phyloP scores from a whole-genome alignment of 2,888 invertebrate genomes.

The Chydorus sphaericus region DNA sequence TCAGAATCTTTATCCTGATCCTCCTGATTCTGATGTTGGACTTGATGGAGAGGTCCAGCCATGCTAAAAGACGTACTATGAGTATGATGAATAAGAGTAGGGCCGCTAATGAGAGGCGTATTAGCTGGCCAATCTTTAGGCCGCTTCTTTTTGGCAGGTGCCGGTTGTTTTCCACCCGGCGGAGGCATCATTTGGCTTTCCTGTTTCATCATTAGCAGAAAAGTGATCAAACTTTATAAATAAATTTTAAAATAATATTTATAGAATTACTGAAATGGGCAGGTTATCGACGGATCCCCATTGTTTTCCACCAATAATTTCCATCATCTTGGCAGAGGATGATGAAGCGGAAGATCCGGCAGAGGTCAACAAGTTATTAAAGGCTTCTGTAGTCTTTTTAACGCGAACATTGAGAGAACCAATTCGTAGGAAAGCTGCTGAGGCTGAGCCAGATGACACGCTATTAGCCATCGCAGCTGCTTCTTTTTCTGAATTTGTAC shows the following conservation, averaged over 20 bases:
- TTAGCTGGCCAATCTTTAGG: conserved; percentile 14
- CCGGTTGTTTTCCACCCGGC: conserved; percentile 17
- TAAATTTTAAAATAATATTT: not conserved
- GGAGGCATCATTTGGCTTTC: conserved; percentile 48
- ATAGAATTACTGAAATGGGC: conserved; percentile 23
- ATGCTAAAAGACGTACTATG: conserved; percentile 1
- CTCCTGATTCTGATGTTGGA: conserved; percentile 17
- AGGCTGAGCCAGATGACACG: conserved; percentile 10
- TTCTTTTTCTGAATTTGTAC: not conserved
- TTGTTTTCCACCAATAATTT: conserved; percentile 65
- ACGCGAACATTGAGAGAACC: conserved; percentile 82
- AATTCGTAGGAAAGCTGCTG: conserved; percentile 64
- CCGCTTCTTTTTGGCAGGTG: conserved; percentile 15
- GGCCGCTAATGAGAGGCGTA: conserved; percentile 14
- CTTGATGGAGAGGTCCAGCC: conserved; percentile 16
- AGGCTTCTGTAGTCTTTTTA: conserved; percentile 81
- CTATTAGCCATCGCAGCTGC: no score
- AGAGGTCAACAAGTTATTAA: conserved; percentile 76
- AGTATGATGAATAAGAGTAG: not conserved
- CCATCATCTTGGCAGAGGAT: conserved; percentile 42
- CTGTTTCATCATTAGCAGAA: no score
- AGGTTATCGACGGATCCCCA: conserved; percentile 87
- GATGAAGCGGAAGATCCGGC: conserved; percentile 35
- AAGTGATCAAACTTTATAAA: no score
- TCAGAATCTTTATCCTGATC: conserved; percentile 52